Percentiles rank a stretch among this genome's conserved stretches.
These are phyloP conservation scores for Berghia stephanieae DNA, from an alignment of 1,140 invertebrate genomes.

Conservation along the genomic window DNA sequence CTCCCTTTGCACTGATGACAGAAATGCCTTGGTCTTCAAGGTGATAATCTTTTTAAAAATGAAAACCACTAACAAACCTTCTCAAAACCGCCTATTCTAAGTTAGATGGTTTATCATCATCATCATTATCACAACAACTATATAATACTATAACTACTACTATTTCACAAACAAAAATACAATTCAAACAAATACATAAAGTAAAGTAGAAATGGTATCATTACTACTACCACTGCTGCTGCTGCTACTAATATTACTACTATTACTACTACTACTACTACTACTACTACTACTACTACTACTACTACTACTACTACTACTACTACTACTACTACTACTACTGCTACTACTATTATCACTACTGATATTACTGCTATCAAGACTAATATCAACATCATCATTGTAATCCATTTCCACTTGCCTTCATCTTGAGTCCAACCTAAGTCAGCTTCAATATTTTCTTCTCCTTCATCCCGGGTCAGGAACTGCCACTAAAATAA, in stretches of 20 bases:
- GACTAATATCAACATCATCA: neutral
- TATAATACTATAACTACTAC: too few species aligned
- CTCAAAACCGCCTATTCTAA: too few species aligned
- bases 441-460: slow-evolving; percentile 43
- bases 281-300: neutral
- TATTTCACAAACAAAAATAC: too few species aligned
- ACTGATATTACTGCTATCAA: neutral
- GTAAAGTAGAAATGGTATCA: too few species aligned
- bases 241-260: neutral
- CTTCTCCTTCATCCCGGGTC: slow-evolving; percentile 61
- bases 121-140: too few species aligned
- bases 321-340: neutral
- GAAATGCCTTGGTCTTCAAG: too few species aligned
- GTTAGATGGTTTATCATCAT: too few species aligned
- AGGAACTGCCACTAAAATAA: slow-evolving; percentile 65
- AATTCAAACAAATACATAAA: too few species aligned
- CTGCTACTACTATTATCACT: neutral
- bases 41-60: too few species aligned
- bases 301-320: neutral
- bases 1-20: too few species aligned
- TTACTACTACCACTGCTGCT: too few species aligned
- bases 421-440: slow-evolving; percentile 64
- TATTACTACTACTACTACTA: neutral
- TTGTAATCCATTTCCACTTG: slow-evolving; percentile 36
- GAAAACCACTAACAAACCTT: too few species aligned